Percentiles rank a stretch among this genome's conserved stretches.
Evolutionary conservation across 1,140 invertebrate species (phyloP).

Genomic region (Heliconius himera): DNA sequence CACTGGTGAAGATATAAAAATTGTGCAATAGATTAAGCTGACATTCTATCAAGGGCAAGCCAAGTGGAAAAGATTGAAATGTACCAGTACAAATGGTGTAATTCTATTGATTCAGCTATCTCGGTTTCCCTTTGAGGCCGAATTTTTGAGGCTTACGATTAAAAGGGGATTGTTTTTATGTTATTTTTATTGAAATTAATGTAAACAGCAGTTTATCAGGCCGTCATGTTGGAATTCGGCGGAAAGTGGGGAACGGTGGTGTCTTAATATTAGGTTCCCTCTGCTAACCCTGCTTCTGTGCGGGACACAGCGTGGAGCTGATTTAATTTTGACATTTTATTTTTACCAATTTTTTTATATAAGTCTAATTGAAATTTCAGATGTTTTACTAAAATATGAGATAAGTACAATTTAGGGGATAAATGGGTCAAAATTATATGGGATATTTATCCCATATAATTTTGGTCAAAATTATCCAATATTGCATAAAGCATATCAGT

Average conservation of each 20-base stretch:
- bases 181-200: neutral
- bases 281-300: too few relatives aligned
- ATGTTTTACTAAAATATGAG: too few relatives aligned
- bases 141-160: conserved; percentile 8
- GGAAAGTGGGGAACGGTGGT: too few relatives aligned
- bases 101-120: conserved; percentile 27
- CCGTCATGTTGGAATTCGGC: too few relatives aligned
- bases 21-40: conserved; percentile 33
- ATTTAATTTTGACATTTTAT: too few relatives aligned
- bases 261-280: too few relatives aligned
- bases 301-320: too few relatives aligned
- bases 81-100: conserved; percentile 30
- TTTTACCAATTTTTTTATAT: too few relatives aligned
- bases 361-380: too few relatives aligned
- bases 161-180: neutral
- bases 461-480: neutral
- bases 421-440: too few relatives aligned
- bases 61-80: conserved; percentile 35
- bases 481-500: conserved; percentile 14
- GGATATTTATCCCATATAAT: too few relatives aligned
- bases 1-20: conserved; percentile 29
- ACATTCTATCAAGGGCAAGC: conserved; percentile 30
- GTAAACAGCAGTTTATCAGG: neutral
- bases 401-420: too few relatives aligned
- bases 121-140: neutral